A percentile compares a stretch with the other conserved stretches of the same genome.
phyloP scores from a whole-genome alignment of 2,888 invertebrate species.

The Tupiocoris notatus region DNA sequence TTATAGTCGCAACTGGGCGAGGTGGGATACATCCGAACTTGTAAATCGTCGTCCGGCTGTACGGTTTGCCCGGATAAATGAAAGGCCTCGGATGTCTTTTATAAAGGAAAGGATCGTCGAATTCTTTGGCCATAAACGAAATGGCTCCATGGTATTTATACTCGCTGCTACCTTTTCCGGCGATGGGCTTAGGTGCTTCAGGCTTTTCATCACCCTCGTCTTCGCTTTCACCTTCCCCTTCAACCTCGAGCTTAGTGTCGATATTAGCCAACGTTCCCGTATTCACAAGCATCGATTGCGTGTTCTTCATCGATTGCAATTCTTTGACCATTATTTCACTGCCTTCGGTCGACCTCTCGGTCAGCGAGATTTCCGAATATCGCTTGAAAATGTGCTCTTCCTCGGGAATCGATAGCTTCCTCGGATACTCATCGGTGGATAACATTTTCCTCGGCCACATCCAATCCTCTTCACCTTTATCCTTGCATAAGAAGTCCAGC shows the following conservation, averaged over 20 bases:
- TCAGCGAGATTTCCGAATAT: slow-evolving; percentile 12
- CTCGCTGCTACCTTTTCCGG: slow-evolving; percentile 39
- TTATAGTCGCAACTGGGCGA: slow-evolving; percentile 3
- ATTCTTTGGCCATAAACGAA: slow-evolving; percentile 42
- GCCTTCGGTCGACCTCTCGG: neutral
- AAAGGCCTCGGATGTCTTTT: slow-evolving; percentile 72
- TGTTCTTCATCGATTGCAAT: slow-evolving; percentile 8
- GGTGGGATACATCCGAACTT: slow-evolving; percentile 60
- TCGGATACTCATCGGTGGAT: slow-evolving; percentile 41
- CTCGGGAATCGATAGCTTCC: slow-evolving; percentile 29
- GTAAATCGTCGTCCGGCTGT: slow-evolving; percentile 70
- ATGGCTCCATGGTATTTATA: slow-evolving; percentile 44
- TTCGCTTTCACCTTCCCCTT: slow-evolving; percentile 39
- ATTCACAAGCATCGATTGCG: slow-evolving; percentile 11
- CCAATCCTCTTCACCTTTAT: slow-evolving; percentile 36
- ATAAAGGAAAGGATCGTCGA: slow-evolving; percentile 57
- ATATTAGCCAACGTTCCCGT: slow-evolving; percentile 5
- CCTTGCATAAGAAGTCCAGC: slow-evolving; percentile 26
- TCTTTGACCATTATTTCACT: slow-evolving; percentile 24
- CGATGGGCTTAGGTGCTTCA: slow-evolving; percentile 40
- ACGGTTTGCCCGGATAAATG: slow-evolving; percentile 69
- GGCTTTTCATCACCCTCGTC: slow-evolving; percentile 39
- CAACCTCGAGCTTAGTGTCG: neutral
- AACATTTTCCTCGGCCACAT: slow-evolving; percentile 35
- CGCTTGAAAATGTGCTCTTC: slow-evolving; percentile 41